These are phyloP conservation scores for Cyclophora albipunctata DNA, from an alignment of 2,888 invertebrate species.

Conservation along the genomic window DNA sequence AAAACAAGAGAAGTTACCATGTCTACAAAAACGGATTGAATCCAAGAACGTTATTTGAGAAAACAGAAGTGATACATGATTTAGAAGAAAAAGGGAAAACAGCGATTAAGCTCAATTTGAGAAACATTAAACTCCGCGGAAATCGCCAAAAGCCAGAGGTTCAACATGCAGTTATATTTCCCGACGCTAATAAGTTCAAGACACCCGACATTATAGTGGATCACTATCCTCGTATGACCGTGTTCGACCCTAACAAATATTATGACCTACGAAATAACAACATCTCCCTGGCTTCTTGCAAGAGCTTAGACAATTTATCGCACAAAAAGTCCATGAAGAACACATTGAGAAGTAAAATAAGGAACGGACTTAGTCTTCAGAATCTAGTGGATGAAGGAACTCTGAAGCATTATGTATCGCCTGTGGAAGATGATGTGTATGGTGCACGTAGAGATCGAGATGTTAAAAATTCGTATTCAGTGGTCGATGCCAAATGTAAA, in stretches of 20 bases:
- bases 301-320: slow-evolving; percentile 69
- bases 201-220: slow-evolving; percentile 55
- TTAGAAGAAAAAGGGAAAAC: slow-evolving; percentile 58
- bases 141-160: slow-evolving; percentile 43
- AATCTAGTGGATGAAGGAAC: slow-evolving; percentile 55
- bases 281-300: slow-evolving; percentile 48
- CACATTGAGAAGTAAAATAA: slow-evolving; percentile 35
- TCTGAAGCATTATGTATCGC: slow-evolving; percentile 53
- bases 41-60: slow-evolving; percentile 47
- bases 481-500: slow-evolving; percentile 48
- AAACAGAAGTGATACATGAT: slow-evolving; percentile 47
- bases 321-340: slow-evolving; percentile 38
- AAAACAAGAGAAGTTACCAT: slow-evolving; percentile 69
- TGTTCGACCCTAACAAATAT: slow-evolving; percentile 54
- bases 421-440: slow-evolving; percentile 34
- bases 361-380: slow-evolving; percentile 57
- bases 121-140: slow-evolving; percentile 56
- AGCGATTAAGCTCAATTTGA: slow-evolving; percentile 62
- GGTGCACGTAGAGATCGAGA: slow-evolving; percentile 35
- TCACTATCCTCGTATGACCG: slow-evolving; percentile 55
- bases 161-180: slow-evolving; percentile 24
- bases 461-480: slow-evolving; percentile 55
- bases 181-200: slow-evolving; percentile 35
- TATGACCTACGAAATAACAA: slow-evolving; percentile 62
- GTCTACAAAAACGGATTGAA: slow-evolving; percentile 65